A percentile compares a stretch with the other conserved stretches of the same genome.
Conservation (phyloP, 2,888 invertebrate species). For the Harpalus rufipes region DNA sequence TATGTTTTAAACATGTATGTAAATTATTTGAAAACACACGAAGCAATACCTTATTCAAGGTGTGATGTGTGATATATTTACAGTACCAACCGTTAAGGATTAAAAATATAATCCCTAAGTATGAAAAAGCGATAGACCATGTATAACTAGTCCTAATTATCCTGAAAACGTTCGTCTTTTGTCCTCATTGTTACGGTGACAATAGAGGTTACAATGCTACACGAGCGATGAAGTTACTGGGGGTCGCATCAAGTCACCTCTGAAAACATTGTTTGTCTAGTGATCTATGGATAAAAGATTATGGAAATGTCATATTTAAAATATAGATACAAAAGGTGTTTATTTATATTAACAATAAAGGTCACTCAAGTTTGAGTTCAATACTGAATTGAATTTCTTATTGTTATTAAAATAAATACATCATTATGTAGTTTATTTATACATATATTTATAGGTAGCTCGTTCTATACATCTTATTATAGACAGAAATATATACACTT, state of each 20-base stretch:
- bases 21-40: too few relatives aligned
- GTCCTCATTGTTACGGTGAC: background rate
- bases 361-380: background rate
- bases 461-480: too few relatives aligned
- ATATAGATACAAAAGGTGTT: background rate
- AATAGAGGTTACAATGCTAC: slow-evolving; percentile 8
- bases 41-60: too few relatives aligned
- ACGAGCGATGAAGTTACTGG: background rate
- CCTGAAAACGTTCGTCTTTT: slow-evolving; percentile 9
- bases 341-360: background rate
- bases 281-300: background rate
- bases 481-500: too few relatives aligned
- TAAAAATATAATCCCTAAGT: background rate
- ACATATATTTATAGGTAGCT: too few relatives aligned
- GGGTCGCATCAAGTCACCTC: slow-evolving; percentile 4
- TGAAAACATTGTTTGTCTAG: too few relatives aligned
- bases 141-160: slow-evolving; percentile 32
- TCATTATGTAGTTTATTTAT: too few relatives aligned
- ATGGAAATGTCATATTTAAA: background rate
- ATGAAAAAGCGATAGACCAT: slow-evolving; percentile 15
- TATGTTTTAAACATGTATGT: too few relatives aligned
- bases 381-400: background rate
- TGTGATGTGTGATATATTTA: too few relatives aligned
- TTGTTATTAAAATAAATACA: background rate
- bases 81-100: background rate